Evolutionary conservation across 2,113 vertebrate species (phyloP), one percentile per base, ranked within the genome.

Genomic region (Salvelinus sp.): DNA sequence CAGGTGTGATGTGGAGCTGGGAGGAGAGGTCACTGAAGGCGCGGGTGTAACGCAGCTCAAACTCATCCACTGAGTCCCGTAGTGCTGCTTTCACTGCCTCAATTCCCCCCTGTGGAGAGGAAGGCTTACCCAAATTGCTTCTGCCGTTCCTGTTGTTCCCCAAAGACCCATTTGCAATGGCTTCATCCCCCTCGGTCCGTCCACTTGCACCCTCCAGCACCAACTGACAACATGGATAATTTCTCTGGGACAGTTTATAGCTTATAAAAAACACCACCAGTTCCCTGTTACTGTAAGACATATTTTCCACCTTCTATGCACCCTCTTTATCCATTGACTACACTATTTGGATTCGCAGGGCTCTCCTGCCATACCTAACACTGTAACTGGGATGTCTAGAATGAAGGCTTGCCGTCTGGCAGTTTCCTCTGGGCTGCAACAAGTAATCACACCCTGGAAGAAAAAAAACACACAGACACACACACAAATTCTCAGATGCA

Each of bases 261-360:
- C 93, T 93, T 78, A 99, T 91, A 83, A 95, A 98, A 91, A 95
- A 96, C 85, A 95, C 91, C 88, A 99, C 97, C 88, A 99, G 93
- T 79, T 96, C 95, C 89, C 94, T 91, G 91, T 96, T 98, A 44
- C 76, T 86, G 84, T 72, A 76, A 48, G 82, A 76, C 87, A 90
- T 87, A 44, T 33, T 89, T 78, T 75, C 60, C 78, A 79, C 76
- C 28, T 73, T 76, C 73, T 70, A 78, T 73, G 79, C 69, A 22
- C 68, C 44, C 68, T 69, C 33, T 12, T 48, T 23, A 47, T 47
- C 68, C 68, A 22, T 69, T 22, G 68, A 69, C 66, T 38, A 16
- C 73, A 47, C 69, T 67, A 76, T 90, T 89, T 27, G 74, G 9
- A 44, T 12, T 10, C 38, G 7, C 38, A 22, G 16, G 72, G 76